phyloP scores from a whole-genome alignment of 2,888 invertebrate genomes.

The Atrina japonica region DNA sequence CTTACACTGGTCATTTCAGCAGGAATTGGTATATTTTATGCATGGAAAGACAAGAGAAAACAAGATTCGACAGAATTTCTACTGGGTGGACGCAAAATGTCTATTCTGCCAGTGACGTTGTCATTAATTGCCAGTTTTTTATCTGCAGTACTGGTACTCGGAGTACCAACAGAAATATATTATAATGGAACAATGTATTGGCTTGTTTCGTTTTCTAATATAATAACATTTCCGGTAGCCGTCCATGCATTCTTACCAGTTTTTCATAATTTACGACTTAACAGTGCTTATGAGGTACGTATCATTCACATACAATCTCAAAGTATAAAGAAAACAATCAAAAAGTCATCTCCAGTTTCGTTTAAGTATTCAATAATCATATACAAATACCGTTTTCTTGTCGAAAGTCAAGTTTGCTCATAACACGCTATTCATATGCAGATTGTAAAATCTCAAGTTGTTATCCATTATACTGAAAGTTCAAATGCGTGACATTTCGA shows the following conservation, averaged over 20 bases:
- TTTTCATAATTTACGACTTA: constrained; percentile 69
- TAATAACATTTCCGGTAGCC: constrained; percentile 86
- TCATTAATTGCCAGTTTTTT: constrained; percentile 71
- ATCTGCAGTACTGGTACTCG: constrained; percentile 71
- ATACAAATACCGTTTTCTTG: too few species aligned
- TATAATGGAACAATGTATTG: constrained; percentile 85
- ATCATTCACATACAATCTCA: background rate
- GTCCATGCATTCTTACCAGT: constrained; percentile 73
- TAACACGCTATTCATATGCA: too few species aligned
- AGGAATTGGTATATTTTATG: constrained; percentile 65
- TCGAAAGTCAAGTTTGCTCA: too few species aligned
- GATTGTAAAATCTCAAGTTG: too few species aligned
- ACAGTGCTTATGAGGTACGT: constrained; percentile 74
- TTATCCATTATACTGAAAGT: too few species aligned
- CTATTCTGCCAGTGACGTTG: constrained; percentile 65
- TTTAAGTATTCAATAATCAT: background rate
- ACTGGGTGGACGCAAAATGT: constrained; percentile 68
- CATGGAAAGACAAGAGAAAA: constrained; percentile 56
- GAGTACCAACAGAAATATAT: constrained; percentile 70
- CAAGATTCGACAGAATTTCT: constrained; percentile 67
- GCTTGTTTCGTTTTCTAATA: constrained; percentile 84
- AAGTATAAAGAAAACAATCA: too few species aligned
- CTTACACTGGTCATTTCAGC: constrained; percentile 64
- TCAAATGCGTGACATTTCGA: too few species aligned
- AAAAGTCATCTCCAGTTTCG: constrained; percentile 5